A percentile compares a stretch with the other conserved stretches of the same genome.
Evolutionary conservation across 2,113 vertebrate species (phyloP).

Genomic region (Circaetus cinerascens): DNA sequence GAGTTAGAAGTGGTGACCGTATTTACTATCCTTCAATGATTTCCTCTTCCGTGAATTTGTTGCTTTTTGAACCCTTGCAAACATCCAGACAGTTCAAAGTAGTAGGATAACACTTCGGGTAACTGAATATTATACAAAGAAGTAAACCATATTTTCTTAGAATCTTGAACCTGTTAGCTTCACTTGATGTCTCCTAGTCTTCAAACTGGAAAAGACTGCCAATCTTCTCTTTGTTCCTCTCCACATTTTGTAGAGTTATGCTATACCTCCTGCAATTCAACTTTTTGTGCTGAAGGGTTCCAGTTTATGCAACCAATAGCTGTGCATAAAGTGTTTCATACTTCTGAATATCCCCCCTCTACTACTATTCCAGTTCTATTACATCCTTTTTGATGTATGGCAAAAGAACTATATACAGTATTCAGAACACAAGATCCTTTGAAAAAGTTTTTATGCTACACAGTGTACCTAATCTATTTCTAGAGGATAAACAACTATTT

Average conservation of each 20-base stretch:
- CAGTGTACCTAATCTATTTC: neutral
- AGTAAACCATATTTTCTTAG: neutral
- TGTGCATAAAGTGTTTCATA: neutral
- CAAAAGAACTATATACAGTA: neutral
- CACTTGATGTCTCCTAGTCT: neutral
- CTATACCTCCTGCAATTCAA: neutral
- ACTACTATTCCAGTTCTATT: neutral
- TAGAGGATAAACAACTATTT: neutral
- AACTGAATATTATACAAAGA: neutral
- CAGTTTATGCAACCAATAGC: neutral
- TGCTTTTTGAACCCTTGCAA: neutral
- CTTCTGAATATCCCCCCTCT: neutral
- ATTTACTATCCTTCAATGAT: neutral
- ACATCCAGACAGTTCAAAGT: neutral
- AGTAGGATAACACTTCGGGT: neutral
- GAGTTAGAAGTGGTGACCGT: neutral
- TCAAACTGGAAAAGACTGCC: neutral
- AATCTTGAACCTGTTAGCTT: neutral
- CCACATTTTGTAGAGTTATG: neutral
- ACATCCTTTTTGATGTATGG: neutral
- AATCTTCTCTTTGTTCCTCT: neutral
- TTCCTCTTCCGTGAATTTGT: neutral
- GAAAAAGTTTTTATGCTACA: neutral
- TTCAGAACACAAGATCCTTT: neutral
- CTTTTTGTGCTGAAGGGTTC: neutral